Evolutionary conservation across 1,140 invertebrate genomes (phyloP), one percentile per base, ranked within the genome.

Genomic region (Macrobrachium nipponense): DNA sequence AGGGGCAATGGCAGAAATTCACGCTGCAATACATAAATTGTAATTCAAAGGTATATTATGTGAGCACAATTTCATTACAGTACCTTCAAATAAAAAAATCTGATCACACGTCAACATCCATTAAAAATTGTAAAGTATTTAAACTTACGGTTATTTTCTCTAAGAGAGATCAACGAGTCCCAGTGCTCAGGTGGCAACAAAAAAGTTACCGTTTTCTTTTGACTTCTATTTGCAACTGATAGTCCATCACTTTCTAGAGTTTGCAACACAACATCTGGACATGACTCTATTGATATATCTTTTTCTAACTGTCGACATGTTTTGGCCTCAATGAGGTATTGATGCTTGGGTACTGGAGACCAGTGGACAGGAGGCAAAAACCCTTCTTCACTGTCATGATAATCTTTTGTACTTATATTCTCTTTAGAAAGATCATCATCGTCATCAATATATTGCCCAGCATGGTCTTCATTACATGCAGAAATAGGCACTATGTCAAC

Each of bases 141-240:
- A 11, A n/a, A 64, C 77, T 70, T 79, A 85, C 82, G 68, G 20
- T 78, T 72, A 75, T 59, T 80, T 62, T 86, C 84, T 58, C 84
- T 61, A 51, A 86, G 78, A 14, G 84, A 86, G 43, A 86, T 86
- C 36, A 86, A 78, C 12, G 84, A 86, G 36, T 86, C 84, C 84
- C 84, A 86, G 68, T 86, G 84, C 44, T 86, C 84, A 15, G 84
- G 84, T 18, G 84, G 84, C 78, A 86, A 36, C 77, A 86, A 68
- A 75, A 86, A 86, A 44, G 84, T 86, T 18, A 86, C 84, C 2
- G 84, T 75, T 36, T 86, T 86, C 77, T 86, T 86, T 1, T 73
- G 23, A 27, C 43, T 51, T 58, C 75, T 80, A 44, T 73, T 72
- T 20, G 72, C 66, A 43, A 20, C 23, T 0, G 70, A 27, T 51